Evolutionary conservation across 2,888 invertebrate genomes (phyloP), one percentile per base, ranked within the genome.

Genomic region (Stomorhina lunata): DNA sequence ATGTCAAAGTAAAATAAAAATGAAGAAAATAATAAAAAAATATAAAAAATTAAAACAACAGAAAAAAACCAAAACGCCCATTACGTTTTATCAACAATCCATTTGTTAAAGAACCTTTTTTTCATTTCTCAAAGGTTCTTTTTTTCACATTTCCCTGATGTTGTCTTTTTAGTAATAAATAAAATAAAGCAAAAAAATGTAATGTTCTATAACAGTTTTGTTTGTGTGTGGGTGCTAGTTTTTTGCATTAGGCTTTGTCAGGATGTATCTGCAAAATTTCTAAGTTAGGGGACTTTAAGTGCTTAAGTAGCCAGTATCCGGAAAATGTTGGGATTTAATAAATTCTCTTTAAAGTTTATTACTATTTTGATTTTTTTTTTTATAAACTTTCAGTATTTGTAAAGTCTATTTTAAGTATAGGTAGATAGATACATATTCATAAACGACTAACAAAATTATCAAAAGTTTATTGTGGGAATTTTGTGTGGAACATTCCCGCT

Each of bases 71-170:
- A 75, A 79, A 76, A 79, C 82, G 71, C 59, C 79, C 79, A 79
- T 75, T 79, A 61, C 79, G 71, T 79, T 81, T 78, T 69, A 78
- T 69, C 73, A 81, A 69, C 77, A 81, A 81, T 72, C 78, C 81
- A 78, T 82, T 82, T 75, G 53, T 40, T 53, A 27, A 71, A 45
- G 7, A 29, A 57, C 3, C 22, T 12, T 29, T 65, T 65, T 57
- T 65, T 72, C 12, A 15, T 37, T 43, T 66, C 17, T 37, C 10
- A 45, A 17, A 34, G 6, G 25, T 59, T 22, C 27, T 29, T 48
- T 29, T 59, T 68, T 43, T 34, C 27, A 4, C 32, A 59, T 59
- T 50, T 57, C 40, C 76, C 59, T 61, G 50, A 69, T 61, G 76
- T 68, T 77, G 68, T 61, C 50, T 66, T 43, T 50, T 77, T 59